phyloP scores from a whole-genome alignment of 2,113 vertebrate genomes.

The Mystacornis crossleyi region DNA sequence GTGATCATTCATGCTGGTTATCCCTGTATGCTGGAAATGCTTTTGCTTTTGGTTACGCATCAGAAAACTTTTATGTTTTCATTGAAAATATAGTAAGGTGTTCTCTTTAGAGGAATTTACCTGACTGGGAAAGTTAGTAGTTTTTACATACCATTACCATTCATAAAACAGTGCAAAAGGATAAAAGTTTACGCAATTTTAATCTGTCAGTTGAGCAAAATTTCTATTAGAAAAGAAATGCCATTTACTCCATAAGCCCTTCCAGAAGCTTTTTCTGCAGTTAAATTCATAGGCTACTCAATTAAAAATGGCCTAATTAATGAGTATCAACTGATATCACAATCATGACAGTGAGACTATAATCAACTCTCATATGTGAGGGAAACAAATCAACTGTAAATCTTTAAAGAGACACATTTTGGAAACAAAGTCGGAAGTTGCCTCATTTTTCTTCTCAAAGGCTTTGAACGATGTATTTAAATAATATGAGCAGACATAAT shows the following conservation, averaged over 20 bases:
- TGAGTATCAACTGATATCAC: neutral
- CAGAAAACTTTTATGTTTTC: neutral
- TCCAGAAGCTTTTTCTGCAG: neutral
- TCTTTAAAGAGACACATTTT: neutral
- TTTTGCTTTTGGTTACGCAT: neutral
- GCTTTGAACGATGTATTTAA: neutral
- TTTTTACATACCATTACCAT: neutral
- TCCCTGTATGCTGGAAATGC: neutral
- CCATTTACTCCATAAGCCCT: neutral
- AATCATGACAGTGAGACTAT: neutral
- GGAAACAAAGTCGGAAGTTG: neutral
- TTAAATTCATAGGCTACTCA: neutral
- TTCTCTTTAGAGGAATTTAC: neutral
- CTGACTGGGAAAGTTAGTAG: accelerated
- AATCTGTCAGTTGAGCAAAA: neutral
- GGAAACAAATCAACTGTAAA: neutral
- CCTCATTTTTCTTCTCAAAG: neutral
- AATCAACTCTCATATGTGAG: neutral
- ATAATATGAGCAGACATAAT: neutral
- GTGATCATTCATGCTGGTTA: neutral
- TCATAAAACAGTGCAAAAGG: neutral
- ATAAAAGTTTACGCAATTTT: neutral
- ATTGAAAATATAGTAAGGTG: neutral
- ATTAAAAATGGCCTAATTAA: neutral
- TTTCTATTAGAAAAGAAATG: neutral